Conservation (phyloP, 2,797 vertebrate genomes). For the Vireo griseus region DNA sequence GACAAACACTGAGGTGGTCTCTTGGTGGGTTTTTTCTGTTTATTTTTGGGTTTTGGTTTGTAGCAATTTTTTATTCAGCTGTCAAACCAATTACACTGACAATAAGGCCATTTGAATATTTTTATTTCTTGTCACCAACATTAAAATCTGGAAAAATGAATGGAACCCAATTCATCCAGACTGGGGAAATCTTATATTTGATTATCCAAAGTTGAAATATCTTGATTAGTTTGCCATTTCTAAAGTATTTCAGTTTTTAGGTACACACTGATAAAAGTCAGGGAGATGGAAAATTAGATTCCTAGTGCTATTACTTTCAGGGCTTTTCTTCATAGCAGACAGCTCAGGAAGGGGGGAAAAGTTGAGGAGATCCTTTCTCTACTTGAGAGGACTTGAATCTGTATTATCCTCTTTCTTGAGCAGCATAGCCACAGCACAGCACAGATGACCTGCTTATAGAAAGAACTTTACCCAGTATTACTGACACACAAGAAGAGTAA, state of each 20-base stretch:
- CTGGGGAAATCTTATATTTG: not conserved
- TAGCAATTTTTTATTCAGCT: not conserved
- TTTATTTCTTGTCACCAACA: not conserved
- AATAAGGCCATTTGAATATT: not conserved
- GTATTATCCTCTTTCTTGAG: not conserved
- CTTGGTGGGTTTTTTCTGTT: not conserved
- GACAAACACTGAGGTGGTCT: not conserved
- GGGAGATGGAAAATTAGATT: not conserved
- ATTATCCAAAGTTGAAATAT: not conserved
- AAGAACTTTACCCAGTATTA: not conserved
- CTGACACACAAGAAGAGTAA: not conserved
- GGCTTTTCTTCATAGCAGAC: not conserved
- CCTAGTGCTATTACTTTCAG: not conserved
- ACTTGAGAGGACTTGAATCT: not conserved
- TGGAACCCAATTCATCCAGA: not conserved
- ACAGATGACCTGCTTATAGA: not conserved
- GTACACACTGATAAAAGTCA: not conserved
- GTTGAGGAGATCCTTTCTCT: not conserved
- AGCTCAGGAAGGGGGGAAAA: not conserved
- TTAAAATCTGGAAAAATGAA: not conserved
- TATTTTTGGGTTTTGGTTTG: not conserved
- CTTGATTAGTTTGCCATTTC: not conserved
- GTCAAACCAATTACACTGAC: not conserved
- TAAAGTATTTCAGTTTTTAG: not conserved
- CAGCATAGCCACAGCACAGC: not conserved